A percentile compares a stretch with the other conserved stretches of the same genome.
Conservation (phyloP, 2,113 vertebrate species). For the Pimephales promelas region DNA sequence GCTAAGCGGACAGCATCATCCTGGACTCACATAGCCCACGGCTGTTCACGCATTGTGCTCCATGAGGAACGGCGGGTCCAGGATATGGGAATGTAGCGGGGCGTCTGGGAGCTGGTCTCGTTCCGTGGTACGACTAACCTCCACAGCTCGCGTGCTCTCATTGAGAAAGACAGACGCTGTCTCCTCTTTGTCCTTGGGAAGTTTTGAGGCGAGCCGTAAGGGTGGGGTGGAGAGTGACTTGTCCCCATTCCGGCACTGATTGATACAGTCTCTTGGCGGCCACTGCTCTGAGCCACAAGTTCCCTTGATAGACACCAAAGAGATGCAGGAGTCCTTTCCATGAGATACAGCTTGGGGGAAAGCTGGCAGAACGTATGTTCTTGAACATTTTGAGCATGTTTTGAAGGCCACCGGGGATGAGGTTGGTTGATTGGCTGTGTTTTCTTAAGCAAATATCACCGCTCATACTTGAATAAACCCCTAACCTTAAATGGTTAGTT, state of each 20-base stretch:
- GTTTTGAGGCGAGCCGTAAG: conserved; percentile 68
- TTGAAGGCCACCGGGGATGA: neutral
- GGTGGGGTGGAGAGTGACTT: conserved; percentile 69
- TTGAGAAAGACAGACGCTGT: conserved; percentile 52
- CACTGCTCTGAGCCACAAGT: conserved; percentile 70
- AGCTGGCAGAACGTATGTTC: neutral
- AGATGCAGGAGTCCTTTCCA: conserved; percentile 57
- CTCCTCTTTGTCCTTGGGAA: conserved; percentile 78
- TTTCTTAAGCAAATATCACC: neutral
- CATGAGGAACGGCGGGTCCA: conserved; percentile 2
- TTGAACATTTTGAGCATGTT: neutral
- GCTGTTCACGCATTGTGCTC: conserved; percentile 4
- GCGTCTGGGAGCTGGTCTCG: conserved; percentile 46
- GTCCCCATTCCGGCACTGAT: conserved; percentile 76
- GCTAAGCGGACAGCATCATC: neutral
- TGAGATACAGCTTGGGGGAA: conserved; percentile 1
- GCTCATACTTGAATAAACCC: neutral
- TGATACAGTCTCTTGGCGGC: conserved; percentile 74
- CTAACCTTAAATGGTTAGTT: too few relatives aligned
- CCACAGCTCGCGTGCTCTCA: conserved; percentile 19
- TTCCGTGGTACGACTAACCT: conserved; percentile 34
- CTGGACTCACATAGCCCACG: neutral
- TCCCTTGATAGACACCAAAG: conserved; percentile 61
- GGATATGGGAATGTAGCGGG: conserved; percentile 27
- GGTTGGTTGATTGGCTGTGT: neutral